Percentiles rank a stretch among this genome's conserved stretches.
These are phyloP conservation scores for Elysia chlorotica DNA, from an alignment of 1,140 invertebrate genomes.

Conservation along the genomic window DNA sequence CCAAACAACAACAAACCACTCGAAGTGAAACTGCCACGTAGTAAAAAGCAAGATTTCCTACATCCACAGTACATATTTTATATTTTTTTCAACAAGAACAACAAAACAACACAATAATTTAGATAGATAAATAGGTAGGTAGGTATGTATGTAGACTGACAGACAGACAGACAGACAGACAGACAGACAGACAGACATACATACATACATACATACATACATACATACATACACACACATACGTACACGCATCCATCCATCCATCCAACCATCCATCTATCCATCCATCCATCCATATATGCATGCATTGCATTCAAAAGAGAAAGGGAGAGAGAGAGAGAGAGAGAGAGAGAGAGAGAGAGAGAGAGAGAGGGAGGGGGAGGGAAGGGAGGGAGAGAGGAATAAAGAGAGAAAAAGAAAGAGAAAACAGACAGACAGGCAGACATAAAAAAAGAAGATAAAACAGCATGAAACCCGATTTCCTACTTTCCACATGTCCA, in stretches of 20 bases:
- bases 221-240: slow-evolving; percentile 6
- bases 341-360: neutral
- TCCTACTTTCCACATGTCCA: no score
- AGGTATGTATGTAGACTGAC: neutral
- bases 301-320: no score
- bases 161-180: slow-evolving; percentile 5
- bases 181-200: neutral
- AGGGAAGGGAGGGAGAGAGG: neutral
- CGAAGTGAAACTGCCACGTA: no score
- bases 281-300: neutral
- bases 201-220: slow-evolving; percentile 1
- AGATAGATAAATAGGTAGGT: no score
- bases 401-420: neutral
- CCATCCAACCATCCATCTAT: neutral
- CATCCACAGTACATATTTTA: no score
- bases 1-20: no score
- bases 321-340: neutral
- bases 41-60: no score
- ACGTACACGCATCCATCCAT: neutral
- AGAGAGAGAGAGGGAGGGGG: neutral
- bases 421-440: neutral
- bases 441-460: neutral
- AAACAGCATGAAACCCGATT: no score
- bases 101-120: no score
- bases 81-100: no score